phyloP scores from a whole-genome alignment of 2,888 invertebrate genomes.

The Aromia moschata region DNA sequence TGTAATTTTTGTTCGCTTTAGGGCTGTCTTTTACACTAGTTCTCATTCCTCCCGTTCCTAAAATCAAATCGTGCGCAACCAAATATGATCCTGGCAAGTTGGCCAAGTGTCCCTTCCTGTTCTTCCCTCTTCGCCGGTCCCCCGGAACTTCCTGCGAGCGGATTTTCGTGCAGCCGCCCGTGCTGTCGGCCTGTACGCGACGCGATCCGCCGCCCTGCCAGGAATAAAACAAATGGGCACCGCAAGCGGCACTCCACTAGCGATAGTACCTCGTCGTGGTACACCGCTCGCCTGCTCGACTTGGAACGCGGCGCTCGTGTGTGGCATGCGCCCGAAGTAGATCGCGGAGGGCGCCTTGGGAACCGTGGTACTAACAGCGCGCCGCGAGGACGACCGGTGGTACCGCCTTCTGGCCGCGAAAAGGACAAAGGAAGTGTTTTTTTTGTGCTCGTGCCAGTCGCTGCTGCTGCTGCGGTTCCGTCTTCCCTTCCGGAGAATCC shows the following conservation, averaged over 20 bases:
- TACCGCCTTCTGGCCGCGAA: neutral
- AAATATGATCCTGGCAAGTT: no score
- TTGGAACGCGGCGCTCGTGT: neutral
- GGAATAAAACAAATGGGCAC: constrained; percentile 24
- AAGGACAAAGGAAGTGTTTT: constrained; percentile 7
- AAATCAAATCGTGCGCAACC: no score
- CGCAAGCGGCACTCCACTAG: constrained; percentile 19
- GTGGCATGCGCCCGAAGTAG: constrained; percentile 23
- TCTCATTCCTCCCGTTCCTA: no score
- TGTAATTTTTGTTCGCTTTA: no score
- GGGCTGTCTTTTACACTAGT: no score
- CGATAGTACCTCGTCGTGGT: constrained; percentile 29
- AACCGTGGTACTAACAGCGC: constrained; percentile 20
- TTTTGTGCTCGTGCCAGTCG: no score
- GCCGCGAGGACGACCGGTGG: constrained; percentile 15
- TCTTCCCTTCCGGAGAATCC: no score
- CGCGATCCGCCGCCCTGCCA: neutral
- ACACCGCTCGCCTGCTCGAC: constrained; percentile 16
- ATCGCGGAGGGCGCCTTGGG: no score
- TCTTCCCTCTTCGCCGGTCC: no score
- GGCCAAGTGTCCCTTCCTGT: no score
- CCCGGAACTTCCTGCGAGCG: no score
- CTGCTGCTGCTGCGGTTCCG: no score
- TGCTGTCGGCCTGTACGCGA: constrained; percentile 1
- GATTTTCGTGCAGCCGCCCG: constrained; percentile 4